phyloP scores from a whole-genome alignment of 2,113 vertebrate species.

The Euleptes europaea region DNA sequence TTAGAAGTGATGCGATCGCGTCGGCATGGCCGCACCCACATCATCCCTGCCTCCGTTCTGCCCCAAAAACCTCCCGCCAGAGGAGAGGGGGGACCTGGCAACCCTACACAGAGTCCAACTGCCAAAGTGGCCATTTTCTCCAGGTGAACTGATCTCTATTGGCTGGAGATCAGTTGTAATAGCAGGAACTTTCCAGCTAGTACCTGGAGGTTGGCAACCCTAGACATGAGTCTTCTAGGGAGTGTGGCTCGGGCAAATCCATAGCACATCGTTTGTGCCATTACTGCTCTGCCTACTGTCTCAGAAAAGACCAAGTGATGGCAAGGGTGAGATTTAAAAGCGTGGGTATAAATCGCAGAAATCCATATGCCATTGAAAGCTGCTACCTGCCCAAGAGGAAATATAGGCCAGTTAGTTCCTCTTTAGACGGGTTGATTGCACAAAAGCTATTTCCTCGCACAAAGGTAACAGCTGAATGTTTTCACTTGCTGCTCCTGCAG shows the following conservation, averaged over 20 bases:
- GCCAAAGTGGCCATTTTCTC: too few relatives aligned
- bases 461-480: slow-evolving; percentile 69
- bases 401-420: slow-evolving; percentile 69
- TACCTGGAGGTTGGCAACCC: too few relatives aligned
- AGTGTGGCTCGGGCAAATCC: slow-evolving; percentile 10
- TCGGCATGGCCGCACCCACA: too few relatives aligned
- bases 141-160: too few relatives aligned
- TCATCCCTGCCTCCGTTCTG: too few relatives aligned
- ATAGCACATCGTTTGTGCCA: slow-evolving; percentile 3
- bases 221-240: neutral
- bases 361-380: slow-evolving; percentile 58
- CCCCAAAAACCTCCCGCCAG: too few relatives aligned
- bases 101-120: too few relatives aligned
- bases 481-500: slow-evolving; percentile 63
- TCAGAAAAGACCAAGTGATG: slow-evolving; percentile 18
- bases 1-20: too few relatives aligned
- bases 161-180: too few relatives aligned
- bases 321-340: slow-evolving; percentile 54
- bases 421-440: slow-evolving; percentile 67
- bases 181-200: too few relatives aligned
- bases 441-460: slow-evolving; percentile 69
- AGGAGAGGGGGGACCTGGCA: too few relatives aligned
- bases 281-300: slow-evolving; percentile 6
- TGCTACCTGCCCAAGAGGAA: slow-evolving; percentile 60
- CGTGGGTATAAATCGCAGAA: slow-evolving; percentile 55